These are phyloP conservation scores for Spisula solida DNA, from an alignment of 2,888 invertebrate genomes.

Conservation along the genomic window DNA sequence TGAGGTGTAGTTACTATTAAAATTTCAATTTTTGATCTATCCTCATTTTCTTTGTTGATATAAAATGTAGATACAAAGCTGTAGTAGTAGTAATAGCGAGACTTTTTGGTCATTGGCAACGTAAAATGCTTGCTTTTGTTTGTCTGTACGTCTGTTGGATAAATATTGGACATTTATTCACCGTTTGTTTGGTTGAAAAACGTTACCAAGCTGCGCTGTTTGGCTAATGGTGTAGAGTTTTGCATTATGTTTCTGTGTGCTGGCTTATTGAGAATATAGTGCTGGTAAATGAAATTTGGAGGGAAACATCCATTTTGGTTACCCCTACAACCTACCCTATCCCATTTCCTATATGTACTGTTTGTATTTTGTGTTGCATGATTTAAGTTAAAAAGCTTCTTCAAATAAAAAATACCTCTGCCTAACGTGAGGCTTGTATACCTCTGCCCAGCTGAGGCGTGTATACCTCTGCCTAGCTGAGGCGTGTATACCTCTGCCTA, in stretches of 20 bases:
- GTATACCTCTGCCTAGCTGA: slow-evolving; percentile 39
- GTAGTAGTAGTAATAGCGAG: background rate
- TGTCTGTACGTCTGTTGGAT: background rate
- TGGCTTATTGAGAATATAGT: background rate
- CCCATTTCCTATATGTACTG: background rate
- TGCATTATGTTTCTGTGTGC: background rate
- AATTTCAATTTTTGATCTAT: no score
- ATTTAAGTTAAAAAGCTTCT: slow-evolving; percentile 18
- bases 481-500: slow-evolving; percentile 44
- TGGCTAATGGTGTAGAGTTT: background rate
- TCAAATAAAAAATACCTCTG: no score
- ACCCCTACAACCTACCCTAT: background rate
- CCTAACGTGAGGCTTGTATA: no score
- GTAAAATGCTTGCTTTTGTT: slow-evolving; percentile 10
- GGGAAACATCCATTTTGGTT: background rate
- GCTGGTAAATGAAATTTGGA: background rate
- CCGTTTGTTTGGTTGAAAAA: background rate
- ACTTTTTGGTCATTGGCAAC: background rate
- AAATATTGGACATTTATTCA: background rate
- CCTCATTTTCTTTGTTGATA: no score
- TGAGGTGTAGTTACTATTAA: no score
- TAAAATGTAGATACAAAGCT: no score
- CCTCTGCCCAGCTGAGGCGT: no score
- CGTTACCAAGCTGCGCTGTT: background rate
- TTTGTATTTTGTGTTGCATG: slow-evolving; percentile 6